A percentile compares a stretch with the other conserved stretches of the same genome.
Evolutionary conservation across 1,140 invertebrate genomes (phyloP).

Genomic region (Bombus turneri): DNA sequence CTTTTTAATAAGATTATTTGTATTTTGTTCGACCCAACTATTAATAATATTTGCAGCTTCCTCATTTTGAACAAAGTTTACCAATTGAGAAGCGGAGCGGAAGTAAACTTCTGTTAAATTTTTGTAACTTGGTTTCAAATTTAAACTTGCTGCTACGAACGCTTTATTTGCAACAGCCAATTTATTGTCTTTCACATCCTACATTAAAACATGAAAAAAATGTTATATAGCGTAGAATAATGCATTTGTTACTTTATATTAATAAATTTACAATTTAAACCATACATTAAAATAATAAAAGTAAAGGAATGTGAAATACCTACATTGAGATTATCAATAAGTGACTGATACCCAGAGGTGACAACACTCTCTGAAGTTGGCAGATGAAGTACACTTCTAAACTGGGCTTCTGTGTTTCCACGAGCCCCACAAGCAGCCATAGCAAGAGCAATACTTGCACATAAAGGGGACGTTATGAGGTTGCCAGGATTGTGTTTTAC

Average conservation of each 20-base stretch:
- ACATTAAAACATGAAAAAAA: conserved; percentile 27
- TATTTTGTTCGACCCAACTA: conserved; percentile 82
- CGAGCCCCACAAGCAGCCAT: conserved; percentile 75
- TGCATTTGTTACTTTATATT: no score
- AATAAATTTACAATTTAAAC: no score
- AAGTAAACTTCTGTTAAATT: conserved; percentile 63
- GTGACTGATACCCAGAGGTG: conserved; percentile 58
- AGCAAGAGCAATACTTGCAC: conserved; percentile 67
- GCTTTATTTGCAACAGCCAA: conserved; percentile 75
- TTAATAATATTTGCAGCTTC: conserved; percentile 82
- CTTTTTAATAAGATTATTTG: conserved; percentile 83
- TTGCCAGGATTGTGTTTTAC: conserved; percentile 56
- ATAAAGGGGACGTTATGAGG: conserved; percentile 73
- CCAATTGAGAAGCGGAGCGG: conserved; percentile 52
- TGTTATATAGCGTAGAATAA: not conserved
- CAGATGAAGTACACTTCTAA: conserved; percentile 66
- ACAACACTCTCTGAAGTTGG: conserved; percentile 58
- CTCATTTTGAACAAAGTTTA: conserved; percentile 76
- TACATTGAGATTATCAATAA: conserved; percentile 73
- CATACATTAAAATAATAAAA: not conserved
- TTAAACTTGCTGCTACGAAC: conserved; percentile 57
- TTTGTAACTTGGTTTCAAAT: conserved; percentile 64
- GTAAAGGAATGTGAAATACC: not conserved
- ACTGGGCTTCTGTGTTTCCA: conserved; percentile 68
- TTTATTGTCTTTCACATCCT: conserved; percentile 73